Percentiles rank a stretch among this genome's conserved stretches.
Evolutionary conservation across 2,113 vertebrate species (phyloP).

Genomic region (Theristicus caerulescens): DNA sequence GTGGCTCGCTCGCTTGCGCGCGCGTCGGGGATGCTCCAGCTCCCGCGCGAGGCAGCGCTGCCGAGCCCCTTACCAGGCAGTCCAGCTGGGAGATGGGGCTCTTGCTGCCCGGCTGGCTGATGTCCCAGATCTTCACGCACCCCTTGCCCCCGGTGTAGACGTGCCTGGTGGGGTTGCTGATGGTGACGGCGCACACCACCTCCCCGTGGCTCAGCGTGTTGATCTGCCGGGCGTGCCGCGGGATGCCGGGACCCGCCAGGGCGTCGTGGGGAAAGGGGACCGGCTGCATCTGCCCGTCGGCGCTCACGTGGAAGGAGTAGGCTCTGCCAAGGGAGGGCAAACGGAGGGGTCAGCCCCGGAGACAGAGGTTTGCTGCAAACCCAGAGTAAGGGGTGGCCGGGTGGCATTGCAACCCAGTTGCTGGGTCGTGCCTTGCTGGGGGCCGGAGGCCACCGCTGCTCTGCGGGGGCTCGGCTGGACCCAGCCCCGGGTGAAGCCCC

Average conservation of each 20-base stretch:
- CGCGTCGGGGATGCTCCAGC: no score
- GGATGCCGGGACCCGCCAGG: constrained; percentile 92
- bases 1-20: rapidly evolving
- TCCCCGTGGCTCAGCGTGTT: constrained; percentile 95
- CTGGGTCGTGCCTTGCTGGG: rapidly evolving
- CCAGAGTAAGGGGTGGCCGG: rapidly evolving
- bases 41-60: rapidly evolving
- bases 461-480: rapidly evolving
- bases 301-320: constrained; percentile 95
- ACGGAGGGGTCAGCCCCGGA: rapidly evolving
- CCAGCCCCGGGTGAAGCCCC: not conserved
- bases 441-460: no score
- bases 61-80: constrained; percentile 83
- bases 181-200: constrained; percentile 95
- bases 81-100: constrained; percentile 96
- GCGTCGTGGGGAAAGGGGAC: constrained; percentile 96
- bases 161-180: constrained; percentile 95
- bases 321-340: constrained; percentile 73
- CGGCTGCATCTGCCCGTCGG: constrained; percentile 96
- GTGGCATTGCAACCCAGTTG: rapidly evolving
- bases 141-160: constrained; percentile 97
- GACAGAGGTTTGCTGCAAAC: not conserved
- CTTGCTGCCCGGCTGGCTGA: constrained; percentile 97
- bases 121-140: constrained; percentile 98
- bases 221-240: constrained; percentile 93